Base-by-base conservation (phyloP, 2,797 vertebrate species). In the Sylvia borin region DNA sequence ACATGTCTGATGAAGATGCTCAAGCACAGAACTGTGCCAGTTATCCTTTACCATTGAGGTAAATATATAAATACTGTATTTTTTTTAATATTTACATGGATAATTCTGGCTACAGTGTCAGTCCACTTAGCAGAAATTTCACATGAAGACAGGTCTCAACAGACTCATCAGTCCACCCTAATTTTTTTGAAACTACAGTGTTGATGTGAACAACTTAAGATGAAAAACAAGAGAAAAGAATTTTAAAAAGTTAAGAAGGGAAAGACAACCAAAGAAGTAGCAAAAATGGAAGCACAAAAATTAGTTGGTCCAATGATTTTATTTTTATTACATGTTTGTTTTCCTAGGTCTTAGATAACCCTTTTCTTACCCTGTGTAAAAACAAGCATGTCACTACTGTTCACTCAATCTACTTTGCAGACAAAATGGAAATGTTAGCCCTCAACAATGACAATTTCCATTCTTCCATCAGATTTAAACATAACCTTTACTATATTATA, bases 221-320 rank as follows among this genome's bases (percentile, higher is more conserved):
- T 32, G 12, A 83, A 82, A 51, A 32, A 73, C 2, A n/a, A 36
- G 13, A 26, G 1, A 14, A 53, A 55, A 55, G 70, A 55, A n/a
- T 2, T 0, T 5, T 14, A 1, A 6, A 62, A 54, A 15, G 2
- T 0, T 43, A 67, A 57, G 10, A 34, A 45, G 27, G 36, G 4
- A 36, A 82, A 92, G 79, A 31, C 9, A 79, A 26, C 15, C 34
- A 9, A 86, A 71, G 19, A 83, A 67, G 27, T 10, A 29, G 22
- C 11, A 74, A 58, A 68, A 2, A 17, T 4, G 4, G 31, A 67
- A 62, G 61, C n/a, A 42, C 9, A 60, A 13, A 78, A 31, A 53
- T 42, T 61, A 51, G 5, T 25, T 57, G 11, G 6, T 78, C 14
- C 13, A 45, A 81, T 32, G 10, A 43, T 47, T 90, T 85, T 51